Conservation (phyloP, 1,140 invertebrate genomes). For the Forficula auricularia region DNA sequence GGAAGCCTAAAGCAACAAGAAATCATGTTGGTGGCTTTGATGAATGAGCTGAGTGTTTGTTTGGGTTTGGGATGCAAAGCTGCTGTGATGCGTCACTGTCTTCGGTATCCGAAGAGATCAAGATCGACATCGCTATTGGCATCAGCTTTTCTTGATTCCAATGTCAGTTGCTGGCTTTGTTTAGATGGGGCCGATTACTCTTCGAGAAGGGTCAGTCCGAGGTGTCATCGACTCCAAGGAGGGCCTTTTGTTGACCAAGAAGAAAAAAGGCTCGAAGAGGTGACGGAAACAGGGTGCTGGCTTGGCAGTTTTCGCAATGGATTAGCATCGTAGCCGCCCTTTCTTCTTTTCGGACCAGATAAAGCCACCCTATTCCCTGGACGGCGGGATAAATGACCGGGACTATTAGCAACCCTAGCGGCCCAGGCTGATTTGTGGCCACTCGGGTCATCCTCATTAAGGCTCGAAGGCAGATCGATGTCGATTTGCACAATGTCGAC, state of each 20-base stretch:
- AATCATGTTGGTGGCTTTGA: no score
- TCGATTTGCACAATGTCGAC: not conserved
- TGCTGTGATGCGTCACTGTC: no score
- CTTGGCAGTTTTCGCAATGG: not conserved
- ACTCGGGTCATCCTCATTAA: not conserved
- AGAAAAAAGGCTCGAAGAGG: slow-evolving; percentile 1
- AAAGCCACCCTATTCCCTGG: slow-evolving; percentile 11
- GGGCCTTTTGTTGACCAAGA: slow-evolving; percentile 4
- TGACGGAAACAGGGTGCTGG: not conserved
- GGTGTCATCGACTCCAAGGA: not conserved
- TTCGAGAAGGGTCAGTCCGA: no score
- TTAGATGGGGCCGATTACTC: no score
- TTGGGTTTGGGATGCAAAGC: no score
- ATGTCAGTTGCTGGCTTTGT: no score
- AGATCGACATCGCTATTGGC: no score
- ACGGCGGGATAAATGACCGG: slow-evolving; percentile 9
- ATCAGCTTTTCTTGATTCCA: no score
- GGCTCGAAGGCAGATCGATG: not conserved
- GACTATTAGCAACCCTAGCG: not conserved
- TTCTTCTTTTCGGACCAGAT: slow-evolving; percentile 4
- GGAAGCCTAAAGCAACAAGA: no score
- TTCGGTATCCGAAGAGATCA: no score
- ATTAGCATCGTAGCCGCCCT: no score
- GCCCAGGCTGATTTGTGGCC: not conserved
- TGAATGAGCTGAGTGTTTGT: no score